A percentile compares a stretch with the other conserved stretches of the same genome.
Evolutionary conservation across 2,113 vertebrate species (phyloP).

Genomic region (Melanerpes formicivorus): DNA sequence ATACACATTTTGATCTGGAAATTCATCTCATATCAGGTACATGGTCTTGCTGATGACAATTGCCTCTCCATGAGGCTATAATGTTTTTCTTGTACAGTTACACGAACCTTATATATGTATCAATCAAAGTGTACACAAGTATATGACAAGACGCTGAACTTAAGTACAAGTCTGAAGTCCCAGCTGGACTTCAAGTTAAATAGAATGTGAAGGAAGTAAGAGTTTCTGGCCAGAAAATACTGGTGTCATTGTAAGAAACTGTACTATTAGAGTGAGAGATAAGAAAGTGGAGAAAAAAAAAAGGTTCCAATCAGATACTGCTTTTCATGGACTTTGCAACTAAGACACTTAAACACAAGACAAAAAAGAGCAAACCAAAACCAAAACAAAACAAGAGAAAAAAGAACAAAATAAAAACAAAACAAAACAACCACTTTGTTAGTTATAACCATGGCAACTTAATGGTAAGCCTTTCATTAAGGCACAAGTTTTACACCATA

Average conservation of each 20-base stretch:
- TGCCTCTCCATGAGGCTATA: slow-evolving; percentile 21
- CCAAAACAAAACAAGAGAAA: neutral
- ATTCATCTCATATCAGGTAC: slow-evolving; percentile 58
- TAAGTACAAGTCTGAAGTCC: slow-evolving; percentile 35
- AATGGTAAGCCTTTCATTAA: neutral
- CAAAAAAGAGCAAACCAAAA: neutral
- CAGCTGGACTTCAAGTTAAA: slow-evolving; percentile 44
- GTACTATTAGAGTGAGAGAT: neutral
- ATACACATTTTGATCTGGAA: slow-evolving; percentile 64
- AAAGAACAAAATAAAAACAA: neutral
- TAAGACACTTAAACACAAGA: neutral
- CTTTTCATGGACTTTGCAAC: neutral
- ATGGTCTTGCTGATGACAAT: slow-evolving; percentile 55
- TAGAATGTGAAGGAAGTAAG: neutral
- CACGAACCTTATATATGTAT: slow-evolving; percentile 44
- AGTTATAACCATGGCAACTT: neutral
- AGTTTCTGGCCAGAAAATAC: slow-evolving; percentile 33
- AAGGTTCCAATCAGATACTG: neutral
- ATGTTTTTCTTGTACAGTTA: slow-evolving; percentile 46
- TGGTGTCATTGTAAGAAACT: neutral
- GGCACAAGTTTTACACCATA: neutral
- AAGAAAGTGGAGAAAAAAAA: neutral
- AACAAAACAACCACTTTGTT: neutral
- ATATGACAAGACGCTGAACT: slow-evolving; percentile 43
- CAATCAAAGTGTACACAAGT: slow-evolving; percentile 57